Base-by-base conservation (phyloP, 2,888 invertebrate genomes). In the Holacanthella duospinosa region DNA sequence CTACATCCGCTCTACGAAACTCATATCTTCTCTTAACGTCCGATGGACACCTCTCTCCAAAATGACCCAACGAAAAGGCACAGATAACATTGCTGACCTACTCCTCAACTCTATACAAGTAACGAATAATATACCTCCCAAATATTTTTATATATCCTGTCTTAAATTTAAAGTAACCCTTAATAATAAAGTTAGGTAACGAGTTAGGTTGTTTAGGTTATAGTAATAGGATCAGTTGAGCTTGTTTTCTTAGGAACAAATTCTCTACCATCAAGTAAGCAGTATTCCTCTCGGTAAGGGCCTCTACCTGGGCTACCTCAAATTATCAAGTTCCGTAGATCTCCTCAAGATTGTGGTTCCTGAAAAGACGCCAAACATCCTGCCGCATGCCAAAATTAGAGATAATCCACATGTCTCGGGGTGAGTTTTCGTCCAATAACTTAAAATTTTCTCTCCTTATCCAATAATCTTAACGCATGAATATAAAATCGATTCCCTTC, bases 351-450 rank as follows among this genome's bases (percentile, higher is more conserved):
- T 97, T 12, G 87, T 97, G 55, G 95, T 95, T 27, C 92, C 94
- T 0, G 85, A 89, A 61, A 88, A 90, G 75, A 86, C 90, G 1
- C 97, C 97, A 2, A 97, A 95, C 77, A 90, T 95, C 71, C 83
- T 97, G 70, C 97, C 97, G 0, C 91, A 94, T 77, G 89, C 88
- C 68, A 89, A 92, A 77, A 86, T 97, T 43, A 81, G 97, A 66
- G 91, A 93, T 72, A 96, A 96, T 79, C 89, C 95, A 1, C 95
- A 96, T 76, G 91, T 99, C 0, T 94, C 94, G 19, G 89, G 89
- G 91, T 91, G 79, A 84, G 87, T 83, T 72, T 64, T 26, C 9
- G 21, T 36, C 6, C 21, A 44, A 28, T 43, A 26, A n/a, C 26
- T 25, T 36, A 12, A 4, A 21, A 6, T 26, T 6, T 43, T 44